phyloP scores from a whole-genome alignment of 92 coral and sea anemone genomes.

The Siderastrea siderea region DNA sequence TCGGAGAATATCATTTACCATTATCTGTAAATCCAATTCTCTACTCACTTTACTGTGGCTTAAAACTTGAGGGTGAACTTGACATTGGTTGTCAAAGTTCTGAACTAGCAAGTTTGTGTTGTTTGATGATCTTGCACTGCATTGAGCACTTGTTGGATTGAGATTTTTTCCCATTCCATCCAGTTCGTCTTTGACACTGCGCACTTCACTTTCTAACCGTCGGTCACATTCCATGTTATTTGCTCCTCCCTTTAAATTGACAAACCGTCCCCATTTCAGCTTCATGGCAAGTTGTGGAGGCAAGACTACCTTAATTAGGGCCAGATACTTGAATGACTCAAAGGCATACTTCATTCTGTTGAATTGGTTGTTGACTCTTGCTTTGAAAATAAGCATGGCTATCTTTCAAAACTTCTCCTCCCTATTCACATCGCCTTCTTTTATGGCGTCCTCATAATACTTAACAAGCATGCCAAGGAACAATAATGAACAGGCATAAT shows the following conservation, averaged over 20 bases:
- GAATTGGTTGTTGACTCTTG: constrained; percentile 48
- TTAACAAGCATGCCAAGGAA: constrained; percentile 58
- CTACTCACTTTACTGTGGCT: constrained; percentile 41
- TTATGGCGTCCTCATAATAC: constrained; percentile 53
- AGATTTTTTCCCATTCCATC: constrained; percentile 51
- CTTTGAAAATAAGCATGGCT: constrained; percentile 55
- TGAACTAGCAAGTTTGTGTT: constrained; percentile 41
- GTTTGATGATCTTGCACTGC: constrained; percentile 39
- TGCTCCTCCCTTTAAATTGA: constrained; percentile 40
- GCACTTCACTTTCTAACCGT: constrained; percentile 56
- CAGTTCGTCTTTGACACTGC: constrained; percentile 23
- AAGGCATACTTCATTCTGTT: constrained; percentile 64
- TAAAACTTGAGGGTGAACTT: constrained; percentile 29
- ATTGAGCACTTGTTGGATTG: constrained; percentile 45
- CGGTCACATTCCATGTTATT: constrained; percentile 64
- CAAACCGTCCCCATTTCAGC: constrained; percentile 61
- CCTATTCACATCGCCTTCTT: constrained; percentile 58
- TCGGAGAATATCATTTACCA: constrained; percentile 55
- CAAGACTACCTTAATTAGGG: constrained; percentile 39
- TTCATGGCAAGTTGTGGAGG: constrained; percentile 46
- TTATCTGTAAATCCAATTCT: constrained; percentile 29
- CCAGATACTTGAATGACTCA: constrained; percentile 63
- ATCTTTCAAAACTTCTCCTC: constrained; percentile 56
- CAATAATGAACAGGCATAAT: constrained; percentile 63
- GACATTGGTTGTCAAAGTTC: constrained; percentile 37